Evolutionary conservation across 2,888 invertebrate species (phyloP).

Genomic region (Pantelozetes paolii): DNA sequence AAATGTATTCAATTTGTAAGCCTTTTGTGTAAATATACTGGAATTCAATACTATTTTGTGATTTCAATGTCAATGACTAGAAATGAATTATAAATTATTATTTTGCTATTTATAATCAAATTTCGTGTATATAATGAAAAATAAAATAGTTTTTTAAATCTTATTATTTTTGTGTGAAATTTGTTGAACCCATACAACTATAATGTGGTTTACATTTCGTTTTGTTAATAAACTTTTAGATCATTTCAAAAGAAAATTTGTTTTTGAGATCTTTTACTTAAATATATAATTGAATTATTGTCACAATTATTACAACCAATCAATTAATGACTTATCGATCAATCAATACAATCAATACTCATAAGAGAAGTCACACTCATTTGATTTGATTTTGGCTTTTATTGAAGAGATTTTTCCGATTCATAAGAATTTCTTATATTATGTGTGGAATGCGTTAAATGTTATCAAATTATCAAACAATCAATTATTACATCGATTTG

Average conservation of each 20-base stretch:
- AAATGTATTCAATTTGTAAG: not conserved
- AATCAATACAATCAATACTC: conserved; percentile 9
- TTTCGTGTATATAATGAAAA: not conserved
- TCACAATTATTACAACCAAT: conserved; percentile 8
- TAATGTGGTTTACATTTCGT: not conserved
- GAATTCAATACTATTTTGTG: conserved; percentile 20
- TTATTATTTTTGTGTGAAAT: not conserved
- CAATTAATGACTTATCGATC: not conserved
- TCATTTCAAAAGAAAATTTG: not conserved
- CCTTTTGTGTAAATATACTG: conserved; percentile 27
- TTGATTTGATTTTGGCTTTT: conserved; percentile 1
- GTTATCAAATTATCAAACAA: not conserved
- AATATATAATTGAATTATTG: conserved; percentile 2
- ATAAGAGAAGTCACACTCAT: conserved; percentile 7
- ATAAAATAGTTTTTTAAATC: not conserved
- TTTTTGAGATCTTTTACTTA: conserved; percentile 14
- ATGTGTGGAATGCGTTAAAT: conserved; percentile 7
- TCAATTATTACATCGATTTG: not conserved
- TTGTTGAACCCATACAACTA: conserved; percentile 8
- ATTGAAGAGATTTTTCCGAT: not conserved
- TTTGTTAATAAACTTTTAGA: not conserved
- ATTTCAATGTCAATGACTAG: conserved; percentile 8
- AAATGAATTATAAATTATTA: conserved; percentile 15
- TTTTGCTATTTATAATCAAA: not conserved
- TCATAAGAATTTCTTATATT: not conserved